phyloP scores from a whole-genome alignment of 92 coral and sea anemone genomes.

The Phenganax stokvisi region DNA sequence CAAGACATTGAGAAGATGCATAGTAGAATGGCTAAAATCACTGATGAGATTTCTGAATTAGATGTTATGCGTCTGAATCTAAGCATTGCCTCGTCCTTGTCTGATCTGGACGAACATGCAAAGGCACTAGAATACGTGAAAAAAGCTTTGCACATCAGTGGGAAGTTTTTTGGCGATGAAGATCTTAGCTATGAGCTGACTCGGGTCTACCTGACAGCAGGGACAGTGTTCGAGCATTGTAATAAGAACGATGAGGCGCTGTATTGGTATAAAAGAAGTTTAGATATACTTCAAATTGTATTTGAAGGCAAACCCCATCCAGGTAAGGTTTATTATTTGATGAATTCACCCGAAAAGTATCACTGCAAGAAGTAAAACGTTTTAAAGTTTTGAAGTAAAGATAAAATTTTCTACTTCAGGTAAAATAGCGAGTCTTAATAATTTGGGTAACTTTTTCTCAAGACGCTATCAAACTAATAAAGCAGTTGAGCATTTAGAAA shows the following conservation, averaged over 20 bases:
- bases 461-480: neutral
- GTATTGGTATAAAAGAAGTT: constrained; percentile 21
- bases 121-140: constrained; percentile 5
- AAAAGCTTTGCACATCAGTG: neutral
- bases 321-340: neutral
- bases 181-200: neutral
- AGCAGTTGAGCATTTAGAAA: neutral
- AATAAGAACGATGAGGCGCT: constrained; percentile 10
- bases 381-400: neutral
- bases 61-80: constrained; percentile 4
- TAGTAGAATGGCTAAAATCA: too few species aligned
- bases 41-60: neutral
- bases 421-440: constrained; percentile 1
- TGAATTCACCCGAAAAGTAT: neutral
- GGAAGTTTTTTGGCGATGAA: constrained; percentile 7
- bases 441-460: constrained; percentile 19
- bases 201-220: neutral
- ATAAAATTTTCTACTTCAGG: neutral
- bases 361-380: neutral
- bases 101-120: neutral
- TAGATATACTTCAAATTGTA: neutral
- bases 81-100: constrained; percentile 7
- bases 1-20: neutral
- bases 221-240: neutral
- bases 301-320: constrained; percentile 1